These are phyloP conservation scores for Protosalanx chinensis DNA, from an alignment of 2,797 vertebrate genomes.

Conservation along the genomic window DNA sequence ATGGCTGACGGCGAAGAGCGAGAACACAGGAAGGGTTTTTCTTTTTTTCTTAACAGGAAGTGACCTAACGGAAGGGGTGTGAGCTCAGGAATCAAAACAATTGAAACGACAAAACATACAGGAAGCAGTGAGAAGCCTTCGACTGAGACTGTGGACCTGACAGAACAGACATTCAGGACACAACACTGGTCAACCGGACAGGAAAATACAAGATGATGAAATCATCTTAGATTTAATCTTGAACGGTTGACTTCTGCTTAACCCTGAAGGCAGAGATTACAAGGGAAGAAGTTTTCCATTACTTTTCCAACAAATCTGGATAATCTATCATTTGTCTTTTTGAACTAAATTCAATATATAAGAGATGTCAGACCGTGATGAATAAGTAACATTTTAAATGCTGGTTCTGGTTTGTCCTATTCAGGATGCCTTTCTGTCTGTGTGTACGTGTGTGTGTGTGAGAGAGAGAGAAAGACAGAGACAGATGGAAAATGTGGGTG, in stretches of 20 bases:
- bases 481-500: not conserved
- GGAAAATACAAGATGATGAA: not conserved
- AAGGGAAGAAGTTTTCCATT: conserved; percentile 16
- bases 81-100: conserved; percentile 7
- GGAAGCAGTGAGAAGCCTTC: conserved; percentile 31
- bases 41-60: conserved; percentile 41
- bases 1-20: conserved; percentile 28
- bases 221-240: conserved; percentile 2
- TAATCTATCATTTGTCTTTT: not conserved
- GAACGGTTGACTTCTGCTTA: not conserved
- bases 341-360: not conserved
- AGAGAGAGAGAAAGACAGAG: not conserved
- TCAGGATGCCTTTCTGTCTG: not conserved
- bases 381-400: not conserved
- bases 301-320: not conserved
- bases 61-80: conserved; percentile 32
- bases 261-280: conserved; percentile 25
- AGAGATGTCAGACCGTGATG: not conserved
- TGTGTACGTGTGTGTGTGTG: too few relatives aligned
- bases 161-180: not conserved
- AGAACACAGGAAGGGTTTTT: conserved; percentile 1
- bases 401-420: too few relatives aligned
- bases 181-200: not conserved
- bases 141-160: not conserved
- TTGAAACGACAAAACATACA: conserved; percentile 8